A percentile compares a stretch with the other conserved stretches of the same genome.
These are phyloP conservation scores for Erpobdella octoculata DNA, from an alignment of 2,888 invertebrate genomes.

Conservation along the genomic window DNA sequence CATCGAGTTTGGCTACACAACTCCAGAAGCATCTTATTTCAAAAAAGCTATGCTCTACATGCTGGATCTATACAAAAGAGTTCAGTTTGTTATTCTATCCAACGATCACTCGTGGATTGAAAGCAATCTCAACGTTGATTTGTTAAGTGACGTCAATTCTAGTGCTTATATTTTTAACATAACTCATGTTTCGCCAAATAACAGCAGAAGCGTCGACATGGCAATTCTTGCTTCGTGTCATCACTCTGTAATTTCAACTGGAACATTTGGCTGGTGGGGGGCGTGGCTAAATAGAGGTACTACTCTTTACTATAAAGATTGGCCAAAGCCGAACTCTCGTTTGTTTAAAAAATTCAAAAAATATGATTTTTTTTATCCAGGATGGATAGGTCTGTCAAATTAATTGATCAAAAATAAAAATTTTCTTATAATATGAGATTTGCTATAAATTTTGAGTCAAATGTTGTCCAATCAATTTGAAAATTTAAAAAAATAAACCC, in stretches of 20 bases:
- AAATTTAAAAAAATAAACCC: no score
- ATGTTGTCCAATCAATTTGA: no score
- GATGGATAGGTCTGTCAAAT: constrained; percentile 44
- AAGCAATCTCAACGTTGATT: constrained; percentile 35
- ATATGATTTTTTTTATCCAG: constrained; percentile 47
- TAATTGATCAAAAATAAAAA: no score
- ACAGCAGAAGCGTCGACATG: constrained; percentile 45
- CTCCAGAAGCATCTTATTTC: constrained; percentile 47
- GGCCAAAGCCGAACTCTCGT: constrained; percentile 45
- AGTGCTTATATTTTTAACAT: not conserved
- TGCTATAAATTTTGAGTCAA: no score
- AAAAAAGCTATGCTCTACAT: constrained; percentile 44
- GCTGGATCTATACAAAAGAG: constrained; percentile 37
- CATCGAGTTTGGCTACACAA: constrained; percentile 47
- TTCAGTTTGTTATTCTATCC: constrained; percentile 49
- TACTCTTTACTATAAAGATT: constrained; percentile 48
- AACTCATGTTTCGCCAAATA: constrained; percentile 23
- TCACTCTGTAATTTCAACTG: constrained; percentile 47
- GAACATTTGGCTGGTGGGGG: constrained; percentile 53
- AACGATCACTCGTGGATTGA: constrained; percentile 48
- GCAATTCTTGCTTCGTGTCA: constrained; percentile 40
- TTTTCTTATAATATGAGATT: no score
- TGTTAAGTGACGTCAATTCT: constrained; percentile 30
- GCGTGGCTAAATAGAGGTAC: constrained; percentile 46
- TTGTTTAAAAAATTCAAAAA: constrained; percentile 45